Base-by-base conservation (phyloP, 2,797 vertebrate species). In the Babyrousa celebensis region DNA sequence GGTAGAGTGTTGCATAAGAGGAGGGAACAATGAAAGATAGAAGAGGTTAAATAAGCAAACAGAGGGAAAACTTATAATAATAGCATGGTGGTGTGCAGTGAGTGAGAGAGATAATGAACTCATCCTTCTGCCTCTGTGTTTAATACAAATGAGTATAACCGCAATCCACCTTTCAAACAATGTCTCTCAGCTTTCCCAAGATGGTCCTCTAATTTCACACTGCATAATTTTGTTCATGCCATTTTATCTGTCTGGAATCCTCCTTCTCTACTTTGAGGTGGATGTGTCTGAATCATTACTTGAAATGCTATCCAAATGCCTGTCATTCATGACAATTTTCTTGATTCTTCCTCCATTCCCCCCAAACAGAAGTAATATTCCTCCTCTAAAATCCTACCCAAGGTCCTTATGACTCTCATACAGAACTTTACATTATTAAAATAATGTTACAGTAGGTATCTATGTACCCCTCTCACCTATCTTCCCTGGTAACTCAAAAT, bases 391-490 rank as follows among this genome's bases (percentile, higher is more conserved):
- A 92, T 43, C 43, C 25, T 40, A 58, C 18, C 83, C 58, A 54
- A 85, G 67, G 1, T 80, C 72, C 65, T 58, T 67, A 80, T 32
- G 56, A 0, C 12, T 84, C 60, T 84, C 11, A 11, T 71, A 68
- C 12, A 82, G 58, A 95, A 83, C 32, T 15, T 12, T 90, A 75
- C 54, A 77, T 40, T 92, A 90, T 91, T 68, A 48, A 92, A 96
- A 74, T n/a, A 29, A 70, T 20, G 5, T 11, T 27, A 72, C 86
- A 70, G 32, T 85, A 90, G 74, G 78, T 23, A 87, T 40, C n/a
- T 70, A 72, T 11, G 15, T 75, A 70, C 5, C 17, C 79, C 32
- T 91, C 65, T 94, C 56, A 86, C 40, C 56, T 91, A 86, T 48
- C 56, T 91, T 20, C 27, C 48, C 12, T 25, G 25, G 29, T 77